A percentile compares a stretch with the other conserved stretches of the same genome.
These are phyloP conservation scores for Oplegnathus fasciatus DNA, from an alignment of 2,113 vertebrate genomes.

Conservation along the genomic window DNA sequence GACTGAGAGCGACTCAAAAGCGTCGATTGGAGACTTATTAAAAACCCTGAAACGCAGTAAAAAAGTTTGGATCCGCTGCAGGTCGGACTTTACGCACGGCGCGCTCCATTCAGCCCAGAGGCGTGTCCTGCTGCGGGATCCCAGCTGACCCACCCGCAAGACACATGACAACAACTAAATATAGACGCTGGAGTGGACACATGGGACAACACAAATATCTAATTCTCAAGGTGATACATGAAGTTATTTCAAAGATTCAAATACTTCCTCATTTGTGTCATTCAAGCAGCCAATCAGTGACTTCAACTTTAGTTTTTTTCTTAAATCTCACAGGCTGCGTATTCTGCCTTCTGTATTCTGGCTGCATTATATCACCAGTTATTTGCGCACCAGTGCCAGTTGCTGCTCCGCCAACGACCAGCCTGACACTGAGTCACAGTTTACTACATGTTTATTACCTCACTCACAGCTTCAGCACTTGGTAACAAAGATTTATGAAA, in stretches of 20 bases:
- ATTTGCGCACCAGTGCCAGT: slow-evolving; percentile 18
- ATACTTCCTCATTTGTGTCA: background rate
- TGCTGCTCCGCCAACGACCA: slow-evolving; percentile 15
- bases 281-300: background rate
- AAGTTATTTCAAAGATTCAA: background rate
- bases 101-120: slow-evolving; percentile 74
- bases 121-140: slow-evolving; percentile 74
- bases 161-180: slow-evolving; percentile 83
- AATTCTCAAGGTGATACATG: background rate
- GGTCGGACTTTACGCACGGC: slow-evolving; percentile 74
- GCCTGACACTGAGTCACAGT: background rate
- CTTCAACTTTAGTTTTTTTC: background rate
- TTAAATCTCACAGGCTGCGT: background rate
- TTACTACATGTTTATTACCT: background rate
- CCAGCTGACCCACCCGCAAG: slow-evolving; percentile 72
- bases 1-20: background rate
- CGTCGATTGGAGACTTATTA: background rate
- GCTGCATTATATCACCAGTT: background rate
- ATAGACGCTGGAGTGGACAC: slow-evolving; percentile 69
- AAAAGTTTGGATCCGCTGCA: slow-evolving; percentile 69
- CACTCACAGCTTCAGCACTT: background rate
- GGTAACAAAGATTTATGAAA: rapidly evolving
- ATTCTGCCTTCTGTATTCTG: background rate
- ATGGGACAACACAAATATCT: background rate
- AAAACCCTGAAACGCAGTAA: background rate